Percentiles rank a stretch among this genome's conserved stretches.
Conservation (phyloP, 1,140 invertebrate species). For the Nilaparvata lugens region DNA sequence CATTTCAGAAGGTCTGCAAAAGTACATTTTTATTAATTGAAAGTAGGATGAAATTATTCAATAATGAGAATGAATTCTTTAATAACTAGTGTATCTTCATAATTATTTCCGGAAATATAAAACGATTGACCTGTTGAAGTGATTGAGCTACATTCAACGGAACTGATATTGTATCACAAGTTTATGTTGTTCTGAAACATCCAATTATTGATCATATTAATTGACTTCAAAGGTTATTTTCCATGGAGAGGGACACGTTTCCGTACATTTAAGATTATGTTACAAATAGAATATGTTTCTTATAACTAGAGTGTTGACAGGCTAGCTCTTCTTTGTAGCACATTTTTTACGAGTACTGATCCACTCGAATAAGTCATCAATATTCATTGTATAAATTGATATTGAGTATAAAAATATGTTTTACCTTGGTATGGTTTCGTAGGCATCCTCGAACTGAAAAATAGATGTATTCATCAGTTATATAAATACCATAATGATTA, state of each 20-base stretch:
- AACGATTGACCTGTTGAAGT: neutral
- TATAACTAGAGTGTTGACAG: too few species aligned
- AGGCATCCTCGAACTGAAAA: conserved; percentile 25
- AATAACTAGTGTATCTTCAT: neutral
- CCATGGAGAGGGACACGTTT: too few species aligned
- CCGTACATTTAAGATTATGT: too few species aligned
- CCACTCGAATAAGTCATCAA: too few species aligned
- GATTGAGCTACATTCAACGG: neutral
- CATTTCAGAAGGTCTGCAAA: conserved; percentile 23
- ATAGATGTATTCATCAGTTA: neutral
- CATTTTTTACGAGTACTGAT: too few species aligned
- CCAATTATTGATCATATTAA: neutral
- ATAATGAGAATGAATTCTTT: neutral
- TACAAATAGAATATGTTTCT: too few species aligned
- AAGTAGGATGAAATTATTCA: neutral
- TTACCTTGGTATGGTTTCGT: conserved; percentile 21
- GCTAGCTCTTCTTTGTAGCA: too few species aligned
- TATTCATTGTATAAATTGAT: neutral
- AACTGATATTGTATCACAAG: neutral
- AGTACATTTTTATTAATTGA: neutral
- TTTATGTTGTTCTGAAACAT: neutral
- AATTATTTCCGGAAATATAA: neutral
- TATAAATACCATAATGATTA: too few species aligned
- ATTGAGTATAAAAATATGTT: neutral
- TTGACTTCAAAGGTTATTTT: neutral